A percentile compares a stretch with the other conserved stretches of the same genome.
Evolutionary conservation across 2,888 invertebrate species (phyloP).

Genomic region (Rhynchonema sp.): DNA sequence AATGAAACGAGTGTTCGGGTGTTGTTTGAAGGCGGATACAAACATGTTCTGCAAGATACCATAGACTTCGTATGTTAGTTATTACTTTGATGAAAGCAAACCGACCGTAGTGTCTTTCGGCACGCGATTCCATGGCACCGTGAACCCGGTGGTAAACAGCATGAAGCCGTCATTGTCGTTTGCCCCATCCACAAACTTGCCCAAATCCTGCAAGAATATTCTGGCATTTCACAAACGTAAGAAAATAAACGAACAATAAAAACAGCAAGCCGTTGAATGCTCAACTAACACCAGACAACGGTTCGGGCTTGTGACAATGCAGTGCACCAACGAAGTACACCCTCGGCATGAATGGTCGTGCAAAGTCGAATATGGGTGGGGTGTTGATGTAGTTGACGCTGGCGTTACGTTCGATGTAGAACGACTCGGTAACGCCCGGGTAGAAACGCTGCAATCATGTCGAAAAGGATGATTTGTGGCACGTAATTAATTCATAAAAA

Average conservation of each 20-base stretch:
- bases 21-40: constrained; percentile 14
- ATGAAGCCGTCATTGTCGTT: constrained; percentile 17
- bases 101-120: constrained; percentile 15
- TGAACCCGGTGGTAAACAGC: constrained; percentile 19
- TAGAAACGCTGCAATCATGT: constrained; percentile 10
- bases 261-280: not conserved
- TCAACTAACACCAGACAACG: constrained; percentile 11
- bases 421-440: constrained; percentile 13
- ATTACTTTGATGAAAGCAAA: not conserved
- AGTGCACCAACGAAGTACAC: constrained; percentile 24
- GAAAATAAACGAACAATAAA: too few relatives aligned
- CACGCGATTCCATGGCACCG: constrained; percentile 19
- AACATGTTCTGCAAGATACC: constrained; percentile 12
- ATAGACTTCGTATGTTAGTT: not conserved
- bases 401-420: constrained; percentile 25
- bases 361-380: constrained; percentile 27
- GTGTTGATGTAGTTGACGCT: constrained; percentile 25
- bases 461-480: not conserved
- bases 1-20: constrained; percentile 16
- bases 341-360: constrained; percentile 21
- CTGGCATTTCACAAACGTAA: too few relatives aligned
- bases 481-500: not conserved
- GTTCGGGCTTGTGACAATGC: constrained; percentile 20
- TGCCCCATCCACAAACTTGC: constrained; percentile 13
- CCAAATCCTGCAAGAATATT: constrained; percentile 14